phyloP scores from a whole-genome alignment of 2,113 vertebrate species.

The Nerophis lumbriciformis region DNA sequence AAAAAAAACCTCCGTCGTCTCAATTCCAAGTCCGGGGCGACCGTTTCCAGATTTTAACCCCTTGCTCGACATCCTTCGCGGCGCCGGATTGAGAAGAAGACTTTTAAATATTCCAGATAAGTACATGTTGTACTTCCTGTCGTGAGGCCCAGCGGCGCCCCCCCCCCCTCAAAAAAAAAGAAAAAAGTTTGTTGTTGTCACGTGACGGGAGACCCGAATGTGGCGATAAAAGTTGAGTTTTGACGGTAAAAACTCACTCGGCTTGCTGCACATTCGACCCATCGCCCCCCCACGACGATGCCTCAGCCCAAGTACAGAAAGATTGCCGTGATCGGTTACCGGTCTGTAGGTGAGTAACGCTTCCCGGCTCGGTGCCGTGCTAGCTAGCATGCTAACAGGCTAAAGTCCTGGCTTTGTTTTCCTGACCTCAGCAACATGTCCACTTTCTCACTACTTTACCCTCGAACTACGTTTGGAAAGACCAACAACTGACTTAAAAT shows the following conservation, averaged over 20 bases:
- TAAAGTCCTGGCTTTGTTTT: conserved; percentile 62
- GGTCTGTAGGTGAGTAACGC: conserved; percentile 75
- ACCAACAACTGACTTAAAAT: too few species aligned
- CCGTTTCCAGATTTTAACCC: conserved; percentile 1
- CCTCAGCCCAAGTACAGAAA: conserved; percentile 77
- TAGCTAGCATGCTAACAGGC: conserved; percentile 50
- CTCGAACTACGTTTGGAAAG: not conserved
- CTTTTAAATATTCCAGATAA: not conserved
- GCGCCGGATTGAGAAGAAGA: not conserved
- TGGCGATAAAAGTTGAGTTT: conserved; percentile 69
- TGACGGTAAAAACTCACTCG: conserved; percentile 46
- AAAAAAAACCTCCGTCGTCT: conserved; percentile 32
- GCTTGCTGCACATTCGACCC: conserved; percentile 23
- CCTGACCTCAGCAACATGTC: conserved; percentile 3
- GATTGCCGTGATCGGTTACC: conserved; percentile 77
- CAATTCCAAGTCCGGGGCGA: not conserved
- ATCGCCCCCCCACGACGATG: conserved; percentile 48
- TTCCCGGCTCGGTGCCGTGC: conserved; percentile 31
- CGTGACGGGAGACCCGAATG: conserved; percentile 72
- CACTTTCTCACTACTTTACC: not conserved
- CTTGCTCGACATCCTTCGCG: not conserved
- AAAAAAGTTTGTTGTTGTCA: conserved; percentile 81
- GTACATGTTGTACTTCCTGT: conserved; percentile 22
- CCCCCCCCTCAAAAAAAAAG: conserved; percentile 3
- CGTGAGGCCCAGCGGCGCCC: conserved; percentile 50